Evolutionary conservation across 2,113 vertebrate genomes (phyloP), one percentile per base, ranked within the genome.

Genomic region (Atractosteus spatula): DNA sequence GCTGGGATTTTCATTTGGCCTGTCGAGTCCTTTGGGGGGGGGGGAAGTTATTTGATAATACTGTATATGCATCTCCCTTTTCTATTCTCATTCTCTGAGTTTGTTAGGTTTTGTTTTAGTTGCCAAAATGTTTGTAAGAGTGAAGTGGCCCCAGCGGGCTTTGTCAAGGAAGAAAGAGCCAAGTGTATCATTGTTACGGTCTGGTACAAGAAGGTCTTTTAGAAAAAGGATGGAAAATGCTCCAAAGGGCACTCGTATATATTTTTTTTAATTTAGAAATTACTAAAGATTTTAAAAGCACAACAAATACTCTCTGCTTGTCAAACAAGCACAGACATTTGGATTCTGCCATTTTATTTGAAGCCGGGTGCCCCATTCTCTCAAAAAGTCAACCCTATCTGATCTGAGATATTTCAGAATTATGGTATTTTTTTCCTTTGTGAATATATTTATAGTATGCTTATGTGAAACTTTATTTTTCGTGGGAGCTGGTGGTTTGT

Each of bases 381-480:
- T 41, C 11, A 17, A n/a, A 11, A 55, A 41, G 47, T 64, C 57
- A 59, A 59, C 10, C 57, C 12, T n/a, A n/a, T 59, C 14, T 55
- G 43, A 47, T 59, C 16, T 69, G 29, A 45, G 42, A 42, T 63
- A 56, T 62, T 7, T 55, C 42, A 41, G 29, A 13, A 66, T 64
- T 4, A n/a, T 74, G 47, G 67, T 71, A 17, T 55, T 64, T 62
- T 66, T 13, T 59, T 13, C 41, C 54, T 29, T 59, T 59, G 55
- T 69, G 68, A 69, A 69, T 59, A 7, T 68, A 4, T 56, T 17
- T 69, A 62, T 43, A 57, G 61, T 59, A 63, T 74, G 72, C 69
- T 41, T 54, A 43, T 59, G 57, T 59, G 57, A n/a, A 51, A 51
- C 47, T 51, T 2, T 1, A 1, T 13, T 59, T 3, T 59, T 59